Conservation (phyloP, 2,888 invertebrate species). For the Thereva unica region DNA sequence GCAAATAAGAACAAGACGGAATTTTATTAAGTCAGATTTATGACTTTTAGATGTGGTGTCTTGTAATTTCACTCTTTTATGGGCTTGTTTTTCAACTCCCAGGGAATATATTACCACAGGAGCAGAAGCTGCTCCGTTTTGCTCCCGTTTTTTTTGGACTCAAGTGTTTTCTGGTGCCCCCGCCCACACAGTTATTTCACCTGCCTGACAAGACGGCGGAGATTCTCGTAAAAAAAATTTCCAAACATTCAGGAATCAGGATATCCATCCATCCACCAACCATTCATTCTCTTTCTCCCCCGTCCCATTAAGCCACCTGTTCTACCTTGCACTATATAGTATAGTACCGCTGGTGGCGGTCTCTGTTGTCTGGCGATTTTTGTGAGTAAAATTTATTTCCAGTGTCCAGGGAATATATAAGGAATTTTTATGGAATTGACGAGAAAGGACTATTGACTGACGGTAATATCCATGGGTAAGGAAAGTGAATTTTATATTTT, state of each 20-base stretch:
- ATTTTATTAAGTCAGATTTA: slow-evolving; percentile 48
- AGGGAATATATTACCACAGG: slow-evolving; percentile 32
- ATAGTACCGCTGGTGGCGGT: background rate
- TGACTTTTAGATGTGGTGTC: slow-evolving; percentile 47
- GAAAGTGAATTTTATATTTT: slow-evolving; percentile 35
- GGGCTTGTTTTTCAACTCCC: slow-evolving; percentile 45
- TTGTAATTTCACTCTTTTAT: slow-evolving; percentile 46
- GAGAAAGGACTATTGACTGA: slow-evolving; percentile 26
- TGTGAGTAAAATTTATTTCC: slow-evolving; percentile 13
- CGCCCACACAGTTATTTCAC: slow-evolving; percentile 8
- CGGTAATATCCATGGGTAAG: slow-evolving; percentile 1
- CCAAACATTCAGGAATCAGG: slow-evolving; percentile 23
- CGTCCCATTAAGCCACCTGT: too few relatives aligned
- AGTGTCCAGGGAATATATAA: slow-evolving; percentile 14
- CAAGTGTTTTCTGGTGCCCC: slow-evolving; percentile 2
- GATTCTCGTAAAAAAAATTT: slow-evolving; percentile 26
- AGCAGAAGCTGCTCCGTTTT: slow-evolving; percentile 8
- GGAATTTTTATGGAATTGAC: slow-evolving; percentile 28
- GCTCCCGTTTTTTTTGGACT: background rate
- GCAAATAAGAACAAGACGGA: slow-evolving; percentile 36
- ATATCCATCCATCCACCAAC: slow-evolving; percentile 17
- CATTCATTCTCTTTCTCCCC: too few relatives aligned
- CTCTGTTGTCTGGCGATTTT: slow-evolving; percentile 15
- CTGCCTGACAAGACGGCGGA: background rate
- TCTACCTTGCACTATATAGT: too few relatives aligned